These are phyloP conservation scores for Cremastinae sp. DNA, from an alignment of 2,888 invertebrate genomes.

Conservation along the genomic window DNA sequence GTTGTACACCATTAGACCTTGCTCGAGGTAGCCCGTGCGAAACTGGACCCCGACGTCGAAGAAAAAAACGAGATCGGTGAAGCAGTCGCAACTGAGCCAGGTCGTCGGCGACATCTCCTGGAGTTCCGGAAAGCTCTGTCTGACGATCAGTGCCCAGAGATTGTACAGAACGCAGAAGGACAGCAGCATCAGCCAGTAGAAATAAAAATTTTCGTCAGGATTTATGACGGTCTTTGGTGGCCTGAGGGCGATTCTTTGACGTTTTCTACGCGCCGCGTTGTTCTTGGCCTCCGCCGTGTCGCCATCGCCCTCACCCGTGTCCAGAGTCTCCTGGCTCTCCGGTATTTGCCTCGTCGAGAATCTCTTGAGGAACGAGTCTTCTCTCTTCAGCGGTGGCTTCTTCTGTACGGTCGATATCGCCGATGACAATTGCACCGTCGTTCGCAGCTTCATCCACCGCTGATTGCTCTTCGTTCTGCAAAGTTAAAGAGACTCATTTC, in stretches of 20 bases:
- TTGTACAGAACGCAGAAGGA: conserved; percentile 96
- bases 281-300: conserved; percentile 81
- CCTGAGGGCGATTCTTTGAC: conserved; percentile 86
- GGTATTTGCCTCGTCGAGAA: conserved; percentile 96
- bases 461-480: conserved; percentile 95
- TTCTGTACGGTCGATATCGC: conserved; percentile 90
- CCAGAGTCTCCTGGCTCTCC: conserved; percentile 91
- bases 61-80: conserved; percentile 93
- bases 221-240: conserved; percentile 93
- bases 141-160: conserved; percentile 96
- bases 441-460: conserved; percentile 97
- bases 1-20: conserved; percentile 97
- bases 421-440: conserved; percentile 95
- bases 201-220: conserved; percentile 97
- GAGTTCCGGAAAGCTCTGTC: conserved; percentile 96
- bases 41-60: conserved; percentile 95
- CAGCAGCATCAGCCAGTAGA: conserved; percentile 95
- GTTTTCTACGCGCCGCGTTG: conserved; percentile 83
- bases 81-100: conserved; percentile 91
- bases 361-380: conserved; percentile 95
- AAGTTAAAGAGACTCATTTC: too few species aligned
- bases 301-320: conserved; percentile 86
- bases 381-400: conserved; percentile 93
- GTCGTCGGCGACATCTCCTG: conserved; percentile 87
- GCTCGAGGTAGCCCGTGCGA: conserved; percentile 96